A percentile compares a stretch with the other conserved stretches of the same genome.
Evolutionary conservation across 2,888 invertebrate species (phyloP).

Genomic region (Aricia artaxerxes): DNA sequence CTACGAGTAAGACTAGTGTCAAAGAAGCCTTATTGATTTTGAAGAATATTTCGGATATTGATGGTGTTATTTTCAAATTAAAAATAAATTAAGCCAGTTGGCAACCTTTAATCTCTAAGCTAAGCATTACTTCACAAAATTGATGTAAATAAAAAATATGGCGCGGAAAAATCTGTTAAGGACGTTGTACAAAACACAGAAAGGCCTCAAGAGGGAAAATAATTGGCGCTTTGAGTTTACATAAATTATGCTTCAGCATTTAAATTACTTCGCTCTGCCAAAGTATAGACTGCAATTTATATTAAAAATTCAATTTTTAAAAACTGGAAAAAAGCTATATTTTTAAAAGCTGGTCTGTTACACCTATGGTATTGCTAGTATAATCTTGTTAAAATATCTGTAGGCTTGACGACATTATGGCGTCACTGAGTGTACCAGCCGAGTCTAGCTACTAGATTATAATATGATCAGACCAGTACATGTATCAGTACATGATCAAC

Average conservation of each 20-base stretch:
- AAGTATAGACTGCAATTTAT: background rate
- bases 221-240: slow-evolving; percentile 1
- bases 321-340: background rate
- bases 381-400: background rate
- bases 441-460: no score
- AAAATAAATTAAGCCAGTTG: background rate
- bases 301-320: background rate
- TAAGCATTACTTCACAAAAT: background rate
- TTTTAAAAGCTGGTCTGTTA: background rate
- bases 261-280: background rate
- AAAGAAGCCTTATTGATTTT: background rate
- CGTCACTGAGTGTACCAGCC: no score
- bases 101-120: background rate
- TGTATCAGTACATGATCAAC: no score
- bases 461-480: no score
- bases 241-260: background rate
- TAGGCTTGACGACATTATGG: background rate
- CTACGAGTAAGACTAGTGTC: background rate
- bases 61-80: background rate
- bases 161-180: background rate
- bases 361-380: background rate
- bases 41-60: no score
- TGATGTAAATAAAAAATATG: background rate
- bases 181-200: background rate
- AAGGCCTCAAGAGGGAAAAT: background rate